These are phyloP conservation scores for Parthenolecanium corni DNA, from an alignment of 2,888 invertebrate species.

Conservation along the genomic window DNA sequence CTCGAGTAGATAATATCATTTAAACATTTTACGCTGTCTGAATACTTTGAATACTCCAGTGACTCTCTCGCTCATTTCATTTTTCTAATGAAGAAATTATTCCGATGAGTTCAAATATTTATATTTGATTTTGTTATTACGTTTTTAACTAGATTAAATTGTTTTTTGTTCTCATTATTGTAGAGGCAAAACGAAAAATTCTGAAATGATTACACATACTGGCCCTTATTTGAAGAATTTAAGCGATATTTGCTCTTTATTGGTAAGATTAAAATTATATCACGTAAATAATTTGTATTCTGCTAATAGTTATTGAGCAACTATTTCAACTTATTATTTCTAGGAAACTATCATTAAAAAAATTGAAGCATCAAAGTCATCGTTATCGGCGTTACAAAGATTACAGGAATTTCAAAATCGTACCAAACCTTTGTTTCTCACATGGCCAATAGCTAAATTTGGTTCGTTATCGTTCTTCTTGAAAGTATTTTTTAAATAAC, in stretches of 20 bases:
- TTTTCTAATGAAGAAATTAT: too few relatives aligned
- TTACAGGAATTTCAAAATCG: conserved; percentile 9
- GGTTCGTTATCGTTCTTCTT: not conserved
- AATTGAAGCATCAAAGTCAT: not conserved
- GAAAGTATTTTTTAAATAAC: not conserved
- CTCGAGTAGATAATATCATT: too few relatives aligned
- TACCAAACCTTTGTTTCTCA: conserved; percentile 3
- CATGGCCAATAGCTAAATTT: conserved; percentile 23
- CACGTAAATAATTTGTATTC: not conserved
- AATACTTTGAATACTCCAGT: too few relatives aligned
- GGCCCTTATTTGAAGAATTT: not conserved
- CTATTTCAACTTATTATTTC: not conserved
- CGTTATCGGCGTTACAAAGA: not conserved
- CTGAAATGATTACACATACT: too few relatives aligned
- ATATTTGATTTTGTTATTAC: too few relatives aligned
- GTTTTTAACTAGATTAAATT: too few relatives aligned
- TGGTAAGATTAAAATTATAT: not conserved
- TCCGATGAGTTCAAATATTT: too few relatives aligned
- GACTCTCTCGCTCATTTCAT: too few relatives aligned
- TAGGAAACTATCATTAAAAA: conserved; percentile 10
- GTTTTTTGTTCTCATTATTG: too few relatives aligned
- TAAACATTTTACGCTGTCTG: too few relatives aligned
- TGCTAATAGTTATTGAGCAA: too few relatives aligned
- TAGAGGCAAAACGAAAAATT: too few relatives aligned
- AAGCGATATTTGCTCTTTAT: not conserved